These are phyloP conservation scores for Esox masquinongy DNA, from an alignment of 2,797 vertebrate genomes.

Conservation along the genomic window DNA sequence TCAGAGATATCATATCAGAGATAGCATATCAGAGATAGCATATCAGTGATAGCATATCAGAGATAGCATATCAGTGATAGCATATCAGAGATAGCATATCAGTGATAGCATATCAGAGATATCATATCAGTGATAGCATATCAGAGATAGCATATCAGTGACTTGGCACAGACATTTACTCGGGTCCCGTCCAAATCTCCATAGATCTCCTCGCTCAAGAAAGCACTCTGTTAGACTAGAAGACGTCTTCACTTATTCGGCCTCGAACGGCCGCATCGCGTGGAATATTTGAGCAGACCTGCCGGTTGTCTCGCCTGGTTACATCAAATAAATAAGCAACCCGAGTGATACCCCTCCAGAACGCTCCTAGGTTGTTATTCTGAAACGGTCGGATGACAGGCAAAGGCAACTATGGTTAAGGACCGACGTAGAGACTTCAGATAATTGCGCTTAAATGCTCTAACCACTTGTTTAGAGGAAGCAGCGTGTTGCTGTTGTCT, in stretches of 20 bases:
- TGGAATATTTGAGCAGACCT: conserved; percentile 28
- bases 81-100: too few relatives aligned
- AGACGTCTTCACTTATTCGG: neutral
- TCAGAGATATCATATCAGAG: too few relatives aligned
- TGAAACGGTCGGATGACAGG: conserved; percentile 43
- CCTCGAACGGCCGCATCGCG: conserved; percentile 26
- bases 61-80: too few relatives aligned
- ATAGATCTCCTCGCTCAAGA: conserved; percentile 3
- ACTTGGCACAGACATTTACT: conserved; percentile 14
- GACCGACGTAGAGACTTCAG: conserved; percentile 29
- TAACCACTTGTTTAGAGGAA: conserved; percentile 26
- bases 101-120: too few relatives aligned
- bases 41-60: too few relatives aligned
- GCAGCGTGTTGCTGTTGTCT: neutral
- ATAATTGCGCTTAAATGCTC: conserved; percentile 40
- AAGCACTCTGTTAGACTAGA: neutral
- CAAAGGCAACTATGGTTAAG: conserved; percentile 23
- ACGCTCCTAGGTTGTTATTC: conserved; percentile 42
- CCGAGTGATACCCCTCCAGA: conserved; percentile 23
- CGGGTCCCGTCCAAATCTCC: neutral
- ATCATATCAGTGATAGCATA: too few relatives aligned
- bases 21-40: too few relatives aligned
- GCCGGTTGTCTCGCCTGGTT: conserved; percentile 29
- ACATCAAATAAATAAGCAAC: conserved; percentile 18
- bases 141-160: conserved; percentile 21